Percentiles rank a stretch among this genome's conserved stretches.
Evolutionary conservation across 1,140 invertebrate species (phyloP).

Genomic region (Hyposmocoma kahamanoa): DNA sequence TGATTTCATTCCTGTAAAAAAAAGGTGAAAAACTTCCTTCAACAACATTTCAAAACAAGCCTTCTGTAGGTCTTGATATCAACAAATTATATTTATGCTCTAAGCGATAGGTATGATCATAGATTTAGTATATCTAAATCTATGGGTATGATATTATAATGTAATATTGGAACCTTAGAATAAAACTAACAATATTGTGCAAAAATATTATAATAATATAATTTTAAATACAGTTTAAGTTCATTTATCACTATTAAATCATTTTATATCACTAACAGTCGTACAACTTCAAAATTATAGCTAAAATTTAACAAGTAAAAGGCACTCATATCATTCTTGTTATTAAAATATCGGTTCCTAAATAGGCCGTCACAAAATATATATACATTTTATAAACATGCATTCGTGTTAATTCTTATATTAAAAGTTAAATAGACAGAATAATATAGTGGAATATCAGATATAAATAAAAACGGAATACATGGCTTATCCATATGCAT

Average conservation of each 20-base stretch:
- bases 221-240: conserved; percentile 28
- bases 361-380: conserved; percentile 3
- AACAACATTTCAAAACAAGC: too few species aligned
- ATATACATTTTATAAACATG: conserved; percentile 1
- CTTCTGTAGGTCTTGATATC: too few species aligned
- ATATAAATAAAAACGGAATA: background rate
- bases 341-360: conserved; percentile 8
- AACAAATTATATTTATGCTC: too few species aligned
- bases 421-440: background rate
- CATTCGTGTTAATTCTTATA: background rate
- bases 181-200: conserved; percentile 16
- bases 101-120: too few species aligned
- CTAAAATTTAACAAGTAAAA: conserved; percentile 27
- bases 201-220: conserved; percentile 45
- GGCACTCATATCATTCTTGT: conserved; percentile 29
- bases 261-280: conserved; percentile 33
- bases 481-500: background rate
- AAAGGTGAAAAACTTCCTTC: too few species aligned
- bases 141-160: too few species aligned
- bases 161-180: too few species aligned
- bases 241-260: conserved; percentile 29
- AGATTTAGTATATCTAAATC: too few species aligned
- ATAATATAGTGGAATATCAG: conserved; percentile 3
- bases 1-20: too few species aligned
- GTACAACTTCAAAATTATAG: conserved; percentile 28